Percentiles rank a stretch among this genome's conserved stretches.
Conservation (phyloP, 2,113 vertebrate species). For the Psilopsiagon aurifrons region DNA sequence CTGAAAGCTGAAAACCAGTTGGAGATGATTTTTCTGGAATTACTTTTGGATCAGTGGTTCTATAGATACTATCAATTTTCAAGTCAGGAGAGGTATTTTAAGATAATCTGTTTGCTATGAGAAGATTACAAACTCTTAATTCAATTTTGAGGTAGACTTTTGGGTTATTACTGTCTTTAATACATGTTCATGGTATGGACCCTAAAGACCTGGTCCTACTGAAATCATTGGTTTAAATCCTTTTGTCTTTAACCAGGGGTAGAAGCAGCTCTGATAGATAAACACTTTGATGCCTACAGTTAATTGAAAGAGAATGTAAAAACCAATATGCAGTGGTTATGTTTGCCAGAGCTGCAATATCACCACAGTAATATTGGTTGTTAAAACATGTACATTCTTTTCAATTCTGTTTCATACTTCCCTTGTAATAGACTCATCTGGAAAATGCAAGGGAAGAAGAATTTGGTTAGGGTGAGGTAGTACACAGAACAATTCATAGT, state of each 20-base stretch:
- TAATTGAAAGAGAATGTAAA: background rate
- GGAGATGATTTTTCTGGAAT: background rate
- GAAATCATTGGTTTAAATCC: background rate
- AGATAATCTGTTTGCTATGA: background rate
- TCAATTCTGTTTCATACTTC: background rate
- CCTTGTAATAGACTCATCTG: background rate
- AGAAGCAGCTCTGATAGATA: background rate
- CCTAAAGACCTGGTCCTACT: background rate
- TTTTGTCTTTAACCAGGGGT: background rate
- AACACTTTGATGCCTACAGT: background rate
- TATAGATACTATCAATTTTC: background rate
- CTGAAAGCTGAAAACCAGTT: background rate
- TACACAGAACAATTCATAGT: background rate
- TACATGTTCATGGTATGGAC: background rate
- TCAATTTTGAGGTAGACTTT: background rate
- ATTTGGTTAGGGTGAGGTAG: background rate
- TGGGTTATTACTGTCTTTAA: background rate
- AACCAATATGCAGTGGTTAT: rapidly evolving
- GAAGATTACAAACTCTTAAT: background rate
- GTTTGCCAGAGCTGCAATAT: background rate
- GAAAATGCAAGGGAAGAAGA: background rate
- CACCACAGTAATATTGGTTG: background rate
- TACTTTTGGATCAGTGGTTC: background rate
- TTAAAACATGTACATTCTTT: background rate
- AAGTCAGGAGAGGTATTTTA: background rate